phyloP scores from a whole-genome alignment of 1,140 invertebrate genomes.

The Anastatus disparis region DNA sequence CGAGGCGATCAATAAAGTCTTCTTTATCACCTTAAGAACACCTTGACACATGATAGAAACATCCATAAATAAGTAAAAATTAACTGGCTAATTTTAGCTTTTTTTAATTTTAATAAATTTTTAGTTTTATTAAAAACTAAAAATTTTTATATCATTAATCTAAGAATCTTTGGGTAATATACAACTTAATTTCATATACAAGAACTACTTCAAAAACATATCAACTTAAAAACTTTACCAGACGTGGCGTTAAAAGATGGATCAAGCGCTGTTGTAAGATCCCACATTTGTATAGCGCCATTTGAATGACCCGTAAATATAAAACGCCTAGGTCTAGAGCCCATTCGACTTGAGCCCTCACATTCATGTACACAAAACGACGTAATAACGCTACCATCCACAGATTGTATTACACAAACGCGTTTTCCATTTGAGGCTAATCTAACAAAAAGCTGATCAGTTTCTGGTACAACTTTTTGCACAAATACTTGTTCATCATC shows the following conservation, averaged over 20 bases:
- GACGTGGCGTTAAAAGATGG: conserved; percentile 75
- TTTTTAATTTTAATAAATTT: no score
- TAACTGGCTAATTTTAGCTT: no score
- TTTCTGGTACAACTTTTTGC: conserved; percentile 96
- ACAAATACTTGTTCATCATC: conserved; percentile 98
- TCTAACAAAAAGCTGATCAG: conserved; percentile 92
- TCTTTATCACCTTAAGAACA: no score
- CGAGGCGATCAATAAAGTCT: no score
- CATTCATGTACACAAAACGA: conserved; percentile 98
- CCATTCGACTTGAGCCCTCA: conserved; percentile 92
- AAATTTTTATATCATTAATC: no score
- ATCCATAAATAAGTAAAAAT: no score
- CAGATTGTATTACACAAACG: conserved; percentile 94
- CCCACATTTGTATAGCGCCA: conserved; percentile 98
- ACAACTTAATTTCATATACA: no score
- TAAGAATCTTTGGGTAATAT: no score
- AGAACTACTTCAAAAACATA: no score
- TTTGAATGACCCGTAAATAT: conserved; percentile 96
- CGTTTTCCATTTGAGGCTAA: conserved; percentile 95
- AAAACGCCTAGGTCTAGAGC: conserved; percentile 87
- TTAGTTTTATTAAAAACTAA: no score
- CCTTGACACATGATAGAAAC: no score
- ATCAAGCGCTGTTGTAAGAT: conserved; percentile 94
- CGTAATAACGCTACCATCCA: conserved; percentile 93
- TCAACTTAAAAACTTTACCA: conserved; percentile 58